phyloP scores from a whole-genome alignment of 2,797 vertebrate species.

The Lemur catta region DNA sequence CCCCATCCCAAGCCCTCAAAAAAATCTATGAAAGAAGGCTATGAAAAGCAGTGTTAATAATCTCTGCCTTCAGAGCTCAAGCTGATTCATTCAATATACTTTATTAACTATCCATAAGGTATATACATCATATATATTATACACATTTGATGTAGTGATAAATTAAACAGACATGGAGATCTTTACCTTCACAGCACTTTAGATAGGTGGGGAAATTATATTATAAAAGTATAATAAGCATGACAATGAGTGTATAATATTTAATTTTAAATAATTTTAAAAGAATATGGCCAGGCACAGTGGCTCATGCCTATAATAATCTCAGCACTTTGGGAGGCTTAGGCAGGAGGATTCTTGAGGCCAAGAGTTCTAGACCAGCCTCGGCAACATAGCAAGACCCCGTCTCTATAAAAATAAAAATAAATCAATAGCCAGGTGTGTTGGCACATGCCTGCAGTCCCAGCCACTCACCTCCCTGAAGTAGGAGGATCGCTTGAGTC shows the following conservation, averaged over 20 bases:
- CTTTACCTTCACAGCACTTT: neutral
- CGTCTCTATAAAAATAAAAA: neutral
- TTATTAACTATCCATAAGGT: neutral
- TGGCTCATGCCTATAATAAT: neutral
- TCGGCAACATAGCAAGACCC: neutral
- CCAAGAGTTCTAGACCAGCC: neutral
- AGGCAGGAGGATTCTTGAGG: neutral
- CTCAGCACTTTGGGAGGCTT: neutral
- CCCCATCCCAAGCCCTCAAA: rapidly evolving
- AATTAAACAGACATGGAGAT: neutral
- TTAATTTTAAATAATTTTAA: neutral
- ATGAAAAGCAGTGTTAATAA: neutral
- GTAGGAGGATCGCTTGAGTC: neutral
- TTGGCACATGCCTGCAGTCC: neutral
- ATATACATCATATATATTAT: too few species aligned
- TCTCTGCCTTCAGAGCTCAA: neutral
- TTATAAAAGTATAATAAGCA: neutral
- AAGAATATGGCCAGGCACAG: neutral
- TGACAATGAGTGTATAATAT: neutral
- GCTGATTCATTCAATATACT: neutral
- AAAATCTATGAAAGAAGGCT: neutral
- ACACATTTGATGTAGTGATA: neutral
- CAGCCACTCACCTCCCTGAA: neutral
- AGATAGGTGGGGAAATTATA: neutral
- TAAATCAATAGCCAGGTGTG: neutral